Evolutionary conservation across 2,888 invertebrate genomes (phyloP), one percentile per base, ranked within the genome.

Genomic region (Spodoptera picta): DNA sequence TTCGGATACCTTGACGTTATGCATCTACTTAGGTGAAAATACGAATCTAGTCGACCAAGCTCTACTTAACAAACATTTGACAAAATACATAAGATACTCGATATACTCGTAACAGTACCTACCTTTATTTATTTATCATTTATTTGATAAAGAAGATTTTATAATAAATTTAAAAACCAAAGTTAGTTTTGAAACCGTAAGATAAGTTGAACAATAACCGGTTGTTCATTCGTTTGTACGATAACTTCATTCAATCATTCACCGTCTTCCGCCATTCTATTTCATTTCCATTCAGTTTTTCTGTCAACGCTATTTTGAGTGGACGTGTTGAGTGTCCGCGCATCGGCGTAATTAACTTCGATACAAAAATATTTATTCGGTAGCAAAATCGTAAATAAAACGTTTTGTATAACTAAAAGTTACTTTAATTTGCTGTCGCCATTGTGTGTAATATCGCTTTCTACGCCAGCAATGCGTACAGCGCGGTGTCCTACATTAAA

Each of bases 401-500:
- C 65, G 12, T 55, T 52, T 59, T 62, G 36, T 60, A 75, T 76
- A 48, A 76, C 52, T 73, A 47, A 77, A 80, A 77, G 59, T 75
- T 59, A 47, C 43, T 62, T 3, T 45, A 24, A 50, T 51, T 65
- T 12, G 6, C 3, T 19, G 6, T 57, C 6, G 14, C 4, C n/a
- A 23, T 54, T 46, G 3, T 41, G 11, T 74, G 11, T 59, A 43
- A 12, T 49, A 7, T 44, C 44, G 53, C 52, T 75, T 69, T 65
- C 53, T 72, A 47, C 36, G 24, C 41, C 47, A 36, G 27, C 42
- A 60, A 73, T 72, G 73, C 58, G 41, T 47, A 24, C 43, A 65
- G 14, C 55, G 58, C 60, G 63, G 76, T 91, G 93, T 79, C 91
- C 93, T 90, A 92, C 87, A 88, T 91, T 81, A 81, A 83, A 84